phyloP scores from a whole-genome alignment of 2,797 vertebrate genomes.

The Todus mexicanus region DNA sequence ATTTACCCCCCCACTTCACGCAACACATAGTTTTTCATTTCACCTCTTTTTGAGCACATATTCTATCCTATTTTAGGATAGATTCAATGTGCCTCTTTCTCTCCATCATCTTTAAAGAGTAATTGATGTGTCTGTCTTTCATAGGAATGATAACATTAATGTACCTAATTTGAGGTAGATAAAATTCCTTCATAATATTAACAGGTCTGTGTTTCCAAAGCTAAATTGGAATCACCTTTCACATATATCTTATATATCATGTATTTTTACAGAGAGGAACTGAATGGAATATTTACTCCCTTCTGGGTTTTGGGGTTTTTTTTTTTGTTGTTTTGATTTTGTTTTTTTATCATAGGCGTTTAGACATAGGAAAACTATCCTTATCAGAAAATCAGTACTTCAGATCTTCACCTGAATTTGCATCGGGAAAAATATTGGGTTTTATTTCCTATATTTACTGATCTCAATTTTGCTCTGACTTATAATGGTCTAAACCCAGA shows the following conservation, averaged over 20 bases:
- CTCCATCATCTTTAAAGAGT: neutral
- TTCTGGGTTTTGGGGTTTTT: no score
- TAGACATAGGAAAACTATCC: neutral
- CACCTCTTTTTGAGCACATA: neutral
- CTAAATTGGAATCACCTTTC: neutral
- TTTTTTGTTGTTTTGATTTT: no score
- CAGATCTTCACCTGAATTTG: neutral
- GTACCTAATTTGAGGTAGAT: neutral
- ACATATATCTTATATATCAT: neutral
- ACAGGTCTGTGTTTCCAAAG: neutral
- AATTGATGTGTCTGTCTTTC: neutral
- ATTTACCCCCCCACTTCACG: no score
- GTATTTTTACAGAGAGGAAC: neutral
- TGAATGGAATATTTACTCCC: neutral
- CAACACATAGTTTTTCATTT: no score
- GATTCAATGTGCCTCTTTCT: neutral
- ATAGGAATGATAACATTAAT: neutral
- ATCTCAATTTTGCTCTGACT: neutral
- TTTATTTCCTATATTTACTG: neutral
- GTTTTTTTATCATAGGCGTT: neutral
- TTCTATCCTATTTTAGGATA: neutral
- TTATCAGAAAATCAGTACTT: neutral
- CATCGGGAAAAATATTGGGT: neutral
- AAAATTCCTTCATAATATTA: neutral
- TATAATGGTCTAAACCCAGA: neutral